Base-by-base conservation (phyloP, 2,888 invertebrate genomes). In the Danaus chrysippus region DNA sequence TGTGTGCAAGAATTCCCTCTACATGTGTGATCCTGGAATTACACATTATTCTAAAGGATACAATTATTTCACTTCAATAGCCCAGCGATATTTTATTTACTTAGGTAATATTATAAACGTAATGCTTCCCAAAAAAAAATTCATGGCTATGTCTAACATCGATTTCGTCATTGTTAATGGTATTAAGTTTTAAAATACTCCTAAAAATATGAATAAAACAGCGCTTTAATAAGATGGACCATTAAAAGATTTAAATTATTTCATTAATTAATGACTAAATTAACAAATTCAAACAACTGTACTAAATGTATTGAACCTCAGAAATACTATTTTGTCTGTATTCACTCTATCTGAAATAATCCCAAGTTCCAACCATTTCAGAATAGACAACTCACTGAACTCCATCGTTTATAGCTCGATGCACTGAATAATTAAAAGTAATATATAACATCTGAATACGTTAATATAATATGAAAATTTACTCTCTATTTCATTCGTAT, bases 11-110 rank as follows among this genome's bases (percentile, higher is more conserved):
- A 74, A 76, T 79, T 79, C 76, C 74, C 76, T 76, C 70, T 73
- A 71, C 73, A 69, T 73, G 73, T 71, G 73, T 67, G 72, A 76
- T 76, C 74, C 72, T 70, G 68, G 73, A 70, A 68, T 44, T 66
- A 72, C 72, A 77, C 77, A 81, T 83, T 82, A 82, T 81, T 78
- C 81, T 77, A 76, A 76, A 71, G 69, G 73, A 78, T 77, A 76
- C 78, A 79, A 80, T 79, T 75, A 76, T 84, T 82, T 81, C 82
- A 73, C 76, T 68, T 76, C 76, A 49, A 59, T 69, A 62, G 65
- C 46, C 65, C 57, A 59, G n/a, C n/a, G n/a, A n/a, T n/a, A n/a
- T n/a, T n/a, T n/a, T n/a, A n/a, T n/a, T n/a, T n/a, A n/a, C n/a
- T n/a, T n/a, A n/a, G n/a, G n/a, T n/a, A n/a, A n/a, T n/a, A n/a